Conservation (phyloP, 2,113 vertebrate species). For the Nasalis larvatus region DNA sequence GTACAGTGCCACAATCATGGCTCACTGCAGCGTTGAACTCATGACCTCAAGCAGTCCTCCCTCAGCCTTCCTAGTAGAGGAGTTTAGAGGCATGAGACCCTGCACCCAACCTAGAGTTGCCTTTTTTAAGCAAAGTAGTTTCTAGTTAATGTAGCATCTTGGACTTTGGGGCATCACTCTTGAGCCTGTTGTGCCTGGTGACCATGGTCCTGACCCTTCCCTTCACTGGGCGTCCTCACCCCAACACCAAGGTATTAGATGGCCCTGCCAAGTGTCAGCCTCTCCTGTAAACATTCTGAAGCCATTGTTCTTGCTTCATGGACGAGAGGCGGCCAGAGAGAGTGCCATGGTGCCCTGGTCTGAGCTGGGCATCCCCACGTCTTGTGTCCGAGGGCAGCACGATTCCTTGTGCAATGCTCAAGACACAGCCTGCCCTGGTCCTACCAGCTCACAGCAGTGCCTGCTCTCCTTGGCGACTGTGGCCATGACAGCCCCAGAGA, state of each 20-base stretch:
- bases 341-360: too few relatives aligned
- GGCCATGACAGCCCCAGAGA: neutral
- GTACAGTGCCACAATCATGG: neutral
- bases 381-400: too few relatives aligned
- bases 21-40: neutral
- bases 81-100: too few relatives aligned
- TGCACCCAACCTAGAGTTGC: neutral
- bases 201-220: too few relatives aligned
- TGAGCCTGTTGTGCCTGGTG: too few relatives aligned
- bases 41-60: neutral
- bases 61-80: neutral
- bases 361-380: neutral
- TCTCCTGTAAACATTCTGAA: rapidly evolving
- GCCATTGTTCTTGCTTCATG: neutral
- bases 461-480: neutral
- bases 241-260: too few relatives aligned
- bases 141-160: neutral
- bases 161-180: too few relatives aligned
- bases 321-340: neutral
- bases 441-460: neutral
- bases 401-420: neutral
- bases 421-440: neutral
- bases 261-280: too few relatives aligned
- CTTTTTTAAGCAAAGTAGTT: neutral
- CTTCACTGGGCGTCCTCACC: neutral